Evolutionary conservation across 2,888 invertebrate species (phyloP), one percentile per base, ranked within the genome.

Genomic region (Desoria tigrina): DNA sequence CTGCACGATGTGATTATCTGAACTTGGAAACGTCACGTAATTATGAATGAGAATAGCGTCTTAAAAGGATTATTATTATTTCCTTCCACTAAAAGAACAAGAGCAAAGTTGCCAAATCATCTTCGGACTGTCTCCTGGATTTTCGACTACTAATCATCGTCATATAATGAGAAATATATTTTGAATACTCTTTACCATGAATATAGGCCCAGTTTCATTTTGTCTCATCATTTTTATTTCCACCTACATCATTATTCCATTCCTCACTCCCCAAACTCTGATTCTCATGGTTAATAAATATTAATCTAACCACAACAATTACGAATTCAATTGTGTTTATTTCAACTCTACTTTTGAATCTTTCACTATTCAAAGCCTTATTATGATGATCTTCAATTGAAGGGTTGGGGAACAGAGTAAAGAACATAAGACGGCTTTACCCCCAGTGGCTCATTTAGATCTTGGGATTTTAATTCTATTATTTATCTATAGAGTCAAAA

Each of bases 21-120:
- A 58, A 49, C 26, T 39, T 45, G 42, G 45, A 24, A 58, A 58
- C 45, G 45, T 42, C 58, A 58, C 58, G 58, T 58, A 58, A 58
- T 58, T 58, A 58, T 58, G 58, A 60, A 64, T 58, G 53, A 51
- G 58, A 37, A 63, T 54, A 23, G 60, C 53, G 55, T 65, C 32
- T 56, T 61, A 39, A 45, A 68, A 61, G 55, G 61, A 68, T 68
- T 61, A 68, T 68, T 59, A 62, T 68, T 68, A 59, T 53, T 51
- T 59, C 61, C 27, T 42, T 42, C 28, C n/a, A 28, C 49, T 45
- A 57, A 57, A 39, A 55, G 4, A 55, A 39, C 42, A 58, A n/a
- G 54, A 27, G 45, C 53, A 62, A 66, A 66, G 51, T 62, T 66
- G 66, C 66, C 57, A 66, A 66, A 66, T 60, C 59, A 54, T 65